These are phyloP conservation scores for Lates japonicus DNA, from an alignment of 2,797 vertebrate species.

Conservation along the genomic window DNA sequence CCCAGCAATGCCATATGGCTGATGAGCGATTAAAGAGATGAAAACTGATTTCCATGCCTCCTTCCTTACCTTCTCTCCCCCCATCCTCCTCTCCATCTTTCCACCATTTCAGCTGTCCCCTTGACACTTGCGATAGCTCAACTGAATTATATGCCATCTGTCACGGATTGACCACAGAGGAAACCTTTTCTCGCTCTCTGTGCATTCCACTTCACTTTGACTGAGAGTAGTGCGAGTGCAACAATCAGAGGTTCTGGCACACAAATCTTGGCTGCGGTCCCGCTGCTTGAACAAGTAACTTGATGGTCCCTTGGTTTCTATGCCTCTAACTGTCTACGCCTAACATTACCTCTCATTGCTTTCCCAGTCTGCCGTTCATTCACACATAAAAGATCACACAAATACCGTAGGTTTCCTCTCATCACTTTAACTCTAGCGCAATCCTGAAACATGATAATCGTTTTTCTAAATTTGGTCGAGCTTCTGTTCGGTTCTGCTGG, in stretches of 20 bases:
- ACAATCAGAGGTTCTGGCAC: constrained; percentile 64
- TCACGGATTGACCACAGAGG: constrained; percentile 58
- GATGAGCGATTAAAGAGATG: constrained; percentile 53
- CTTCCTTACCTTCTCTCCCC: background rate
- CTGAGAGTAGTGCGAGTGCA: constrained; percentile 48
- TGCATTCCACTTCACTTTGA: constrained; percentile 53
- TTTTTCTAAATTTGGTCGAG: constrained; percentile 23
- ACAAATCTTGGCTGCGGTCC: constrained; percentile 47
- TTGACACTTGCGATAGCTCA: constrained; percentile 33
- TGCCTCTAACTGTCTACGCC: constrained; percentile 35
- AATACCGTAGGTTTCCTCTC: constrained; percentile 25
- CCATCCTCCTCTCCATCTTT: constrained; percentile 30
- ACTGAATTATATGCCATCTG: constrained; percentile 69
- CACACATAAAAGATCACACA: constrained; percentile 33
- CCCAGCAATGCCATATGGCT: constrained; percentile 45
- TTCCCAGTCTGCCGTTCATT: constrained; percentile 19
- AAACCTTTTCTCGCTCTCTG: constrained; percentile 49
- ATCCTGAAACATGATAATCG: constrained; percentile 47
- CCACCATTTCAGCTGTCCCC: constrained; percentile 22
- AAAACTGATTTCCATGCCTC: constrained; percentile 54
- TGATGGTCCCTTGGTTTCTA: constrained; percentile 75
- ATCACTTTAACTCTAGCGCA: constrained; percentile 20
- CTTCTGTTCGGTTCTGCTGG: constrained; percentile 52
- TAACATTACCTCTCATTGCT: constrained; percentile 37
- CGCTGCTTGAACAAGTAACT: constrained; percentile 51